Base-by-base conservation (phyloP, 1,140 invertebrate species). In the Dreissena polymorpha region DNA sequence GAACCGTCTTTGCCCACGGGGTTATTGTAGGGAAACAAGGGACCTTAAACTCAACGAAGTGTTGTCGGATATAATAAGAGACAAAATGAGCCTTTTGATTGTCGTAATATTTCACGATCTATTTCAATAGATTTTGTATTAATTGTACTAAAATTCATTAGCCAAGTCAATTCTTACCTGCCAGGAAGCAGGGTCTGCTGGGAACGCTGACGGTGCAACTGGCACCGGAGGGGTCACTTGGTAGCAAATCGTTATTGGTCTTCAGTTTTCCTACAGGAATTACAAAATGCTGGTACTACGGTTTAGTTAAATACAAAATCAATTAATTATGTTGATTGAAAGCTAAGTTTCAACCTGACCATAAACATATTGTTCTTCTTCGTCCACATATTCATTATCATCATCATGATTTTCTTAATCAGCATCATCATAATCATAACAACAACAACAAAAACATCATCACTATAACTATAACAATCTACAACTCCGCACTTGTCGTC, bases 171-270 rank as follows among this genome's bases (percentile, higher is more conserved):
- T 18, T 21, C 49, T 50, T 53, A 78, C 64, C 75, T 51, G 75
- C 75, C 18, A 64, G 64, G 75, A 78, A 78, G 65, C 75, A 78
- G 5, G 75, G 75, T 23, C 65, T 68, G 16, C 18, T 53, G 14
- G 14, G 29, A 27, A 8, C 25, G 10, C 39, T 68, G 16, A 78
- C n/a, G 64, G 39, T 69, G 69, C 75, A 78, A 53, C 63, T 63
- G 27, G 75, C 75, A 65, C 50, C 50, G 39, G 39, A 39, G 8
- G 39, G 2, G 25, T n/a, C 69, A 27, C 69, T 64, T 18, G 3
- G 10, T 23, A 78, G 29, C 10, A 78, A 51, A 64, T 78, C 75
- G 49, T 25, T 55, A 21, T 23, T 68, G 10, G 63, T 78, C 49
- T 67, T 69, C 50, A 67, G 50, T 18, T 51, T 23, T 5, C 65